These are phyloP conservation scores for Plectrocnemia conspersa DNA, from an alignment of 1,140 invertebrate species.

Conservation along the genomic window DNA sequence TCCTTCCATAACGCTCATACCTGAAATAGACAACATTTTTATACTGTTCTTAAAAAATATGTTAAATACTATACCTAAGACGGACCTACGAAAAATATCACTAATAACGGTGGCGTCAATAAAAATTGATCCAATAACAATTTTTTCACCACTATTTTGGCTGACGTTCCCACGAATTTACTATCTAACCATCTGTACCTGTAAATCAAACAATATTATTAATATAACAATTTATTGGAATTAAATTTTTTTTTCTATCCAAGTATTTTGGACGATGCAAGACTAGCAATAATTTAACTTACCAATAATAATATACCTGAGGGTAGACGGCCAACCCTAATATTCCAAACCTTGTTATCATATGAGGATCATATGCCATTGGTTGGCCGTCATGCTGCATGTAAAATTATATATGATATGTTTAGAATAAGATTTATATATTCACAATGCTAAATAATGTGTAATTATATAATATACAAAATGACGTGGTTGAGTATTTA, in stretches of 20 bases:
- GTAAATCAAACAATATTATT: constrained; percentile 32
- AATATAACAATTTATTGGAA: constrained; percentile 4
- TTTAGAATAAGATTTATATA: background rate
- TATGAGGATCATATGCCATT: constrained; percentile 33
- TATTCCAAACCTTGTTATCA: constrained; percentile 34
- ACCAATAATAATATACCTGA: constrained; percentile 37
- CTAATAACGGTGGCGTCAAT: constrained; percentile 65
- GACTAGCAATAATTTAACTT: constrained; percentile 22
- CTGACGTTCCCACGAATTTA: constrained; percentile 60
- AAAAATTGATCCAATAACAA: constrained; percentile 72
- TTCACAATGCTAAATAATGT: background rate
- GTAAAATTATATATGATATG: constrained; percentile 20
- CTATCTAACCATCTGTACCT: constrained; percentile 78
- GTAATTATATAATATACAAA: no score
- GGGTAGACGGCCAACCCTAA: constrained; percentile 33
- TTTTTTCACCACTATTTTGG: constrained; percentile 63
- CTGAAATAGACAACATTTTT: constrained; percentile 47
- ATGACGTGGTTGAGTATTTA: no score
- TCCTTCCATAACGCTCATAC: constrained; percentile 68
- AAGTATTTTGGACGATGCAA: background rate
- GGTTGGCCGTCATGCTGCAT: constrained; percentile 33
- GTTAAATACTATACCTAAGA: constrained; percentile 41
- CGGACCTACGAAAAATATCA: constrained; percentile 69
- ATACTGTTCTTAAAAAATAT: background rate
- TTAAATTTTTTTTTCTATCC: constrained; percentile 2